Conservation (phyloP, 2,113 vertebrate genomes). For the Lathamus discolor region DNA sequence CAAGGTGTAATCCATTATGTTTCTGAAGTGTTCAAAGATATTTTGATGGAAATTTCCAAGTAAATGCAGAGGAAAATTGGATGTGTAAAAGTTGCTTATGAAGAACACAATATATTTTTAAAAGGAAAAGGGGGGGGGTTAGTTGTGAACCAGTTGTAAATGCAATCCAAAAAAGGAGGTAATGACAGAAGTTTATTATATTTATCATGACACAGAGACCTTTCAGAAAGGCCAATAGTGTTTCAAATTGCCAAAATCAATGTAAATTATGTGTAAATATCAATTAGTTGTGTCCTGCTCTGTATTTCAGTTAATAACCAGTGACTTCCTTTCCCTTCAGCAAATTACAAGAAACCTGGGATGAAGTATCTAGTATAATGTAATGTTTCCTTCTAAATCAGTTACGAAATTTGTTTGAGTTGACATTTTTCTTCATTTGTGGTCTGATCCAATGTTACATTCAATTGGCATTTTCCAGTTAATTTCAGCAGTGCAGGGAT, state of each 20-base stretch:
- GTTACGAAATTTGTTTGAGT: background rate
- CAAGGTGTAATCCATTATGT: background rate
- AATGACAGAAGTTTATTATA: background rate
- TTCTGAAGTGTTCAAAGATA: background rate
- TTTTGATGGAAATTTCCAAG: background rate
- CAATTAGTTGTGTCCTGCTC: background rate
- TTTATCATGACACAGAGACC: background rate
- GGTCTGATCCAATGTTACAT: background rate
- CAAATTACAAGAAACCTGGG: background rate
- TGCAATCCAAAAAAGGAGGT: background rate
- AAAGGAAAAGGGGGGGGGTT: background rate
- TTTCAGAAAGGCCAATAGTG: background rate
- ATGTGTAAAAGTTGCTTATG: background rate
- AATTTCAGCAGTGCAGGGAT: background rate
- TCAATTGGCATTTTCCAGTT: background rate
- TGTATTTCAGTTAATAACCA: slow-evolving; percentile 3
- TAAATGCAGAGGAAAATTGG: background rate
- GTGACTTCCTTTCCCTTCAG: background rate
- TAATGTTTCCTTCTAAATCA: background rate
- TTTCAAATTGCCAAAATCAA: background rate
- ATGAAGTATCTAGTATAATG: background rate
- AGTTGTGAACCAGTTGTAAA: background rate
- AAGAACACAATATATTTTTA: background rate
- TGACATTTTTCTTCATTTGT: background rate
- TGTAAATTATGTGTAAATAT: background rate